Conservation (phyloP, 2,797 vertebrate species). For the Hemitrygon akajei region DNA sequence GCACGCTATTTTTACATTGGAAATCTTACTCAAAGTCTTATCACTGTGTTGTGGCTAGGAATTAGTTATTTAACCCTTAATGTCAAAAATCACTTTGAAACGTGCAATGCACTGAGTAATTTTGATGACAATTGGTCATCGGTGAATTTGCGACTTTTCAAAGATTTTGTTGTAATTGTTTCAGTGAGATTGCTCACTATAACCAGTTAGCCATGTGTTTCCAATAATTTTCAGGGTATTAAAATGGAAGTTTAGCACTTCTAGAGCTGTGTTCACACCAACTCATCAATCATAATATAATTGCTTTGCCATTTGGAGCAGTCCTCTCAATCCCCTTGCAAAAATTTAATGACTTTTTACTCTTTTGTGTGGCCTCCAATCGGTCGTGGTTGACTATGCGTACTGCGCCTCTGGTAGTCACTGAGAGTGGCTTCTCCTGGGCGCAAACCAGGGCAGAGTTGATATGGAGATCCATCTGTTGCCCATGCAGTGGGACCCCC, state of each 20-base stretch:
- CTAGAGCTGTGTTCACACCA: not conserved
- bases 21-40: not conserved
- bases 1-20: not conserved
- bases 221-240: not conserved
- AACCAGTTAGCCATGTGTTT: not conserved
- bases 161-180: not conserved
- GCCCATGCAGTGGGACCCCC: too few species aligned
- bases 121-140: not conserved
- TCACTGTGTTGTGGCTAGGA: not conserved
- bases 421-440: too few species aligned
- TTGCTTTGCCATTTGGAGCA: not conserved
- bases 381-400: too few species aligned
- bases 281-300: not conserved
- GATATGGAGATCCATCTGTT: too few species aligned
- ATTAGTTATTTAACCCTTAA: constrained; percentile 3
- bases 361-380: too few species aligned
- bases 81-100: not conserved
- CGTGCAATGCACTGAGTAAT: too few species aligned
- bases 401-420: too few species aligned
- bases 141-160: not conserved
- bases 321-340: not conserved
- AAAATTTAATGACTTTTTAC: not conserved
- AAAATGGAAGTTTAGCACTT: not conserved
- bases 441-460: too few species aligned
- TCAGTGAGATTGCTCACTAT: too few species aligned